Base-by-base conservation (phyloP, 2,888 invertebrate genomes). In the Geotrupes spiniger region DNA sequence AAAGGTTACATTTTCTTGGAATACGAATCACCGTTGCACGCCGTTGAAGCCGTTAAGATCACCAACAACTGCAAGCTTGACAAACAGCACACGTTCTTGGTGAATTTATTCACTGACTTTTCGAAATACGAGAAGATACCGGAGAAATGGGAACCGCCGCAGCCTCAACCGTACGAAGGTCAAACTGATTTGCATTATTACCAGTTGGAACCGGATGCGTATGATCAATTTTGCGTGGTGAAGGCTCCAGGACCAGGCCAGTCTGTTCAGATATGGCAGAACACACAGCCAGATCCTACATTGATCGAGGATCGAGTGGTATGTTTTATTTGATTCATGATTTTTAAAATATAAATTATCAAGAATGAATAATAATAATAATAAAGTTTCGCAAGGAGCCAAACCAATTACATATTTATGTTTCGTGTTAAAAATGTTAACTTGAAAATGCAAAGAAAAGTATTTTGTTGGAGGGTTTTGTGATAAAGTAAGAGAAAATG, bases 1-100 rank as follows among this genome's bases (percentile, higher is more conserved):
- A 92, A 91, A 72, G 96, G 94, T 70, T 96, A 89, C 73, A 89
- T 93, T 60, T 97, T 96, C 72, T 77, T 97, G 70, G 97, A 97
- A 71, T 97, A 90, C 70, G 84, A 83, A 56, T 89, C 87, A 60
- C 85, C 91, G 5, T 76, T 79, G 38, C 85, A 88, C 69, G 97
- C 97, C 12, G 80, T 87, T 43, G 91, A 93, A 67, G 96, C 97
- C 5, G 90, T 93, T 0, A 89, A 89, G 64, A 79, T 84, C 29
- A 83, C 90, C 39, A 92, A 97, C 75, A 92, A 92, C 65, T 89
- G 94, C 77, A 94, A 92, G 72, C 81, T 99, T 66, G 98, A 99
- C 76, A 97, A 94, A 72, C 85, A 87, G 61, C 97, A 99, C 66
- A 93, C 92, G 3, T 94, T 98, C 74, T 79, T 86, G 67, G 92